phyloP scores from a whole-genome alignment of 2,797 vertebrate genomes.

The Acridotheres tristis region DNA sequence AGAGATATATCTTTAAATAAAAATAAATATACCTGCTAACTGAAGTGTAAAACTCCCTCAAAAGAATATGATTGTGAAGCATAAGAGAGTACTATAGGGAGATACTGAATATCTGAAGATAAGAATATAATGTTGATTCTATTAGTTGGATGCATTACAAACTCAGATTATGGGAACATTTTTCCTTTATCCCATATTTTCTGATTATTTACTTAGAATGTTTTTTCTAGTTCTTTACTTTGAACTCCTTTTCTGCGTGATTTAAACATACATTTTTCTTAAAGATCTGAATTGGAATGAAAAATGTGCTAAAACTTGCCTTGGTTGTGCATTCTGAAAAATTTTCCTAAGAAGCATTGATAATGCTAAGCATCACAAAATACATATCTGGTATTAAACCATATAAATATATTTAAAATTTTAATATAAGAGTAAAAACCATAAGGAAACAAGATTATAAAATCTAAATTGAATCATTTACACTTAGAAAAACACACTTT shows the following conservation, averaged over 20 bases:
- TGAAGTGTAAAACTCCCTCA: background rate
- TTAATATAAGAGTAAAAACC: background rate
- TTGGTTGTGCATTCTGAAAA: background rate
- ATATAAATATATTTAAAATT: background rate
- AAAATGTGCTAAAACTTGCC: background rate
- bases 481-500: background rate
- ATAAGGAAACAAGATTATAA: background rate
- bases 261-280: background rate
- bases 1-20: background rate
- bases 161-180: background rate
- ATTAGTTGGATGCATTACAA: background rate
- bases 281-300: background rate
- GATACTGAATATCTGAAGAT: background rate
- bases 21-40: background rate
- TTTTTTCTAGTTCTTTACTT: background rate
- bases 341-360: background rate
- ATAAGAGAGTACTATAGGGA: background rate
- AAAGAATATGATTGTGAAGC: background rate
- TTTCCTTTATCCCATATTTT: background rate
- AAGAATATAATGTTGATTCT: background rate
- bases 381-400: background rate
- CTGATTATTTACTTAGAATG: background rate
- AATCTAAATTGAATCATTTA: background rate
- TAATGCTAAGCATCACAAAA: background rate
- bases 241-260: background rate